A percentile compares a stretch with the other conserved stretches of the same genome.
These are phyloP conservation scores for Argopecten irradians DNA, from an alignment of 1,140 invertebrate species.

Conservation along the genomic window DNA sequence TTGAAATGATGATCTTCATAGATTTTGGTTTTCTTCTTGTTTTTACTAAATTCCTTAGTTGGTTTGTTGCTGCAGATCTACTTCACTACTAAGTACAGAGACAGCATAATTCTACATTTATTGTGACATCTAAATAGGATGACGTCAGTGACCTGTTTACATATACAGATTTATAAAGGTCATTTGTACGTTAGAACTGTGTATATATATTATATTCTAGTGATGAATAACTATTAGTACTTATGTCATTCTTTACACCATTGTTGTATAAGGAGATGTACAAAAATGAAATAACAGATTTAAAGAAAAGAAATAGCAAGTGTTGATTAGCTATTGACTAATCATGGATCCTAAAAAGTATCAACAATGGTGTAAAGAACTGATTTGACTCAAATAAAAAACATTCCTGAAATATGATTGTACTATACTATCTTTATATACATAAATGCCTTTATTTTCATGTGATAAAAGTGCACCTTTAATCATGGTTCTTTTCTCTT, in stretches of 20 bases:
- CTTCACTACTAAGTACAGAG: too few relatives aligned
- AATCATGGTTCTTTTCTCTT: background rate
- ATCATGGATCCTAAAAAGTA: background rate
- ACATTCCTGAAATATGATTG: background rate
- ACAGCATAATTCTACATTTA: too few relatives aligned
- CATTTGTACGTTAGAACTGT: background rate
- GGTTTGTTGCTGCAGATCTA: background rate
- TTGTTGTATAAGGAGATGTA: background rate
- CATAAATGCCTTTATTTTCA: background rate
- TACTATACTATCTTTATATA: background rate
- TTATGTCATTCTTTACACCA: background rate
- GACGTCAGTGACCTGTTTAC: background rate
- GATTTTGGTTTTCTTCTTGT: too few relatives aligned
- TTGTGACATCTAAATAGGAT: background rate
- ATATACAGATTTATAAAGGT: background rate
- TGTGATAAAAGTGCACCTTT: slow-evolving; percentile 16
- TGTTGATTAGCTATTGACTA: too few relatives aligned
- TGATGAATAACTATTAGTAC: background rate
- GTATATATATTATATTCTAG: too few relatives aligned
- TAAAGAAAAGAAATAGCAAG: too few relatives aligned
- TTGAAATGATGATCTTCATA: too few relatives aligned
- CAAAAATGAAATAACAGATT: background rate
- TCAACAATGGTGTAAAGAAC: background rate
- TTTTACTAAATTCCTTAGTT: background rate
- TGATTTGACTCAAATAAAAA: background rate